Evolutionary conservation across 2,113 vertebrate genomes (phyloP).

Genomic region (Mesitornis unicolor): DNA sequence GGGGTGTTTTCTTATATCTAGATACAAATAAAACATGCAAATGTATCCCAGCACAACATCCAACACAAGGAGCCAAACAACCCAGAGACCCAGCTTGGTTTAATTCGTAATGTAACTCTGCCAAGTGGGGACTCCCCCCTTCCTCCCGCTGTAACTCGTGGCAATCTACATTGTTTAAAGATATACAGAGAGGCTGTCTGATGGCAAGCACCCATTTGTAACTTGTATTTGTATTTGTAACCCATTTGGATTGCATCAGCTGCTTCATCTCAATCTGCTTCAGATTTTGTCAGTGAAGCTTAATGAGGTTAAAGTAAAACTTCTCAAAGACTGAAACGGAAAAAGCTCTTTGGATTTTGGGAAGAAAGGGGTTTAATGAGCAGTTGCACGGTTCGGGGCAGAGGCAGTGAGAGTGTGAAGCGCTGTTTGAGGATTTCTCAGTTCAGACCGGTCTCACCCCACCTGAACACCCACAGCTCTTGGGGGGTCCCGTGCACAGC

Average conservation of each 20-base stretch:
- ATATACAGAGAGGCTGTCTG: fast-evolving
- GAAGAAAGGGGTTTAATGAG: not conserved
- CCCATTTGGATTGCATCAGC: too few relatives aligned
- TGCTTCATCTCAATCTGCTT: not conserved
- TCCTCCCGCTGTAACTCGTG: not conserved
- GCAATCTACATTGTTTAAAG: not conserved
- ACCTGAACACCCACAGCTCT: fast-evolving
- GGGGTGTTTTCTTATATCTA: not conserved
- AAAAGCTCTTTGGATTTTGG: not conserved
- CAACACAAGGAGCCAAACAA: fast-evolving
- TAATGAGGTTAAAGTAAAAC: not conserved
- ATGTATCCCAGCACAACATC: not conserved
- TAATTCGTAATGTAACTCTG: not conserved
- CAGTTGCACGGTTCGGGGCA: not conserved
- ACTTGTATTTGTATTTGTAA: fast-evolving
- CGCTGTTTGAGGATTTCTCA: not conserved
- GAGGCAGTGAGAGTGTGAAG: not conserved
- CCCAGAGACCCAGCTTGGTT: not conserved
- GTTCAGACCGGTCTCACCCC: not conserved
- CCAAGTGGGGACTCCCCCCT: not conserved
- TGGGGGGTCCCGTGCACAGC: not conserved
- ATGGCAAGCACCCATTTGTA: not conserved
- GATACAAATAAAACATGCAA: not conserved
- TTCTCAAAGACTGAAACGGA: not conserved
- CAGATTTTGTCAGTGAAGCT: not conserved